A percentile compares a stretch with the other conserved stretches of the same genome.
Conservation (phyloP, 2,888 invertebrate genomes). For the Scaptomyza parva region DNA sequence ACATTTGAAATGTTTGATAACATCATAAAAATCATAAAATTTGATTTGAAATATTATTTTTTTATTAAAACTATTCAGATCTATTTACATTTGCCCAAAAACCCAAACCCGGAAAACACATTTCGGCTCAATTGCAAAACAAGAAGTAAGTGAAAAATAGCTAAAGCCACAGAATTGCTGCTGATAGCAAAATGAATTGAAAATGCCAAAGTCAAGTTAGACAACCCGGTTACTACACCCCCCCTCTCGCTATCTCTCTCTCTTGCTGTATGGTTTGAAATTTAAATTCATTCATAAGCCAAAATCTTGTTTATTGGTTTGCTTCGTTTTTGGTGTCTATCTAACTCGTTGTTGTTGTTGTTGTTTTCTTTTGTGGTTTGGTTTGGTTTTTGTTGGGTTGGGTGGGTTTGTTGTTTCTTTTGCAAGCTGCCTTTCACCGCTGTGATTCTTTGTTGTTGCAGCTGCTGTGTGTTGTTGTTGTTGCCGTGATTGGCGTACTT, state of each 20-base stretch:
- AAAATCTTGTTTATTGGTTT: conserved; percentile 76
- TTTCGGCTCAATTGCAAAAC: conserved; percentile 24
- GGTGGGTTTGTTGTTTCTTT: conserved; percentile 32
- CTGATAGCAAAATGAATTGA: conserved; percentile 64
- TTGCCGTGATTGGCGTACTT: conserved; percentile 33
- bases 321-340: conserved; percentile 13
- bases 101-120: not conserved
- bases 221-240: not conserved
- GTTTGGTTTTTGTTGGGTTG: conserved; percentile 27
- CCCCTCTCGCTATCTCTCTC: not conserved
- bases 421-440: conserved; percentile 66
- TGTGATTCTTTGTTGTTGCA: conserved; percentile 21
- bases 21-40: conserved; percentile 9
- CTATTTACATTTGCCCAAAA: conserved; percentile 25
- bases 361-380: conserved; percentile 27
- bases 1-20: not conserved
- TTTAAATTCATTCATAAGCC: conserved; percentile 73
- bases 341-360: conserved; percentile 3
- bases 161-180: conserved; percentile 44
- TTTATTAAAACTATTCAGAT: conserved; percentile 24
- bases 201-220: conserved; percentile 50
- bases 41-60: conserved; percentile 35
- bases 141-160: conserved; percentile 7
- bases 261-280: conserved; percentile 28
- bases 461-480: conserved; percentile 32